Evolutionary conservation across 2,888 invertebrate species (phyloP).

Genomic region (Frankliniella intonsa): DNA sequence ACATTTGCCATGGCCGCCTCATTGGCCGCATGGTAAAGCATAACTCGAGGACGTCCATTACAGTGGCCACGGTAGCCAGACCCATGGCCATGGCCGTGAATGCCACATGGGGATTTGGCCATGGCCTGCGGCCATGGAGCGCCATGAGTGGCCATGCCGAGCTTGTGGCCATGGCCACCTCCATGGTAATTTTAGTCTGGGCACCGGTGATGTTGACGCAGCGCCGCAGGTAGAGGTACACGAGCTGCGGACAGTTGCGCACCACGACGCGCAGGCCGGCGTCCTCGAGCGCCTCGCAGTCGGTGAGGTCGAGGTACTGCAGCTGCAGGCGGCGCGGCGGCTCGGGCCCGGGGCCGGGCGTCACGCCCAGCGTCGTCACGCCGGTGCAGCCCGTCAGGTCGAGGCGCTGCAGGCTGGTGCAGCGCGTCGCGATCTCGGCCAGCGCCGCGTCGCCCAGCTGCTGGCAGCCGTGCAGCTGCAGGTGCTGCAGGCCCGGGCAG

Average conservation of each 20-base stretch:
- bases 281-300: slow-evolving; percentile 80
- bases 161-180: too few relatives aligned
- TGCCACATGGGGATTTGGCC: too few relatives aligned
- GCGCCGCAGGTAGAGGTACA: slow-evolving; percentile 80
- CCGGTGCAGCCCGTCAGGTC: slow-evolving; percentile 79
- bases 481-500: slow-evolving; percentile 75
- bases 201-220: slow-evolving; percentile 82
- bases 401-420: slow-evolving; percentile 75
- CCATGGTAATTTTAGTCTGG: too few relatives aligned
- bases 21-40: too few relatives aligned
- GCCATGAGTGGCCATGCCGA: too few relatives aligned
- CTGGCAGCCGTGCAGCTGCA: slow-evolving; percentile 71
- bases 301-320: slow-evolving; percentile 85
- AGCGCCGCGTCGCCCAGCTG: slow-evolving; percentile 71
- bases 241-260: slow-evolving; percentile 79
- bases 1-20: too few relatives aligned
- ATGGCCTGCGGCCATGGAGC: too few relatives aligned
- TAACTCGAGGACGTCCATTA: too few relatives aligned
- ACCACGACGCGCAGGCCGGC: slow-evolving; percentile 77
- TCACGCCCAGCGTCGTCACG: slow-evolving; percentile 71
- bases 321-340: slow-evolving; percentile 65
- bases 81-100: too few relatives aligned
- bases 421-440: slow-evolving; percentile 72
- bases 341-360: slow-evolving; percentile 57
- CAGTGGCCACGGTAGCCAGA: too few relatives aligned